These are phyloP conservation scores for Ostrea edulis DNA, from an alignment of 1,140 invertebrate genomes.

Conservation along the genomic window DNA sequence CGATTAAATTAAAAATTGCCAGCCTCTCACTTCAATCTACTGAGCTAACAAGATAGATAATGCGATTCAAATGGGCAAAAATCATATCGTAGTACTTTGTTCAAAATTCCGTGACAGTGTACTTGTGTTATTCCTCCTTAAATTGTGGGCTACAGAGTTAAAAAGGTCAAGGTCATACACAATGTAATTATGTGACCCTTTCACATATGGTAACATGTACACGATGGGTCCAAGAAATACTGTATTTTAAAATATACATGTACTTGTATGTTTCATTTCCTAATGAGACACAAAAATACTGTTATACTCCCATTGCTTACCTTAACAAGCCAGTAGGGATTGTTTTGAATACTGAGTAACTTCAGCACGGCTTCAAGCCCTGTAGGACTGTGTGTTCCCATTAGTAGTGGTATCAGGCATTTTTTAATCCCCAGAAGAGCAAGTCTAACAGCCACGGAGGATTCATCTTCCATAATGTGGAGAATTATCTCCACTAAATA, in stretches of 20 bases:
- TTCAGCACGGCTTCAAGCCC: conserved; percentile 82
- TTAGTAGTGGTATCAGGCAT: conserved; percentile 84
- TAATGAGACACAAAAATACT: no score
- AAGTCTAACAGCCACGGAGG: conserved; percentile 77
- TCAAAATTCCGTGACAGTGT: no score
- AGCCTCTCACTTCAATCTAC: background rate
- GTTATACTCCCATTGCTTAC: conserved; percentile 78
- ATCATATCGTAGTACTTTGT: no score
- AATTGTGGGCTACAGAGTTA: no score
- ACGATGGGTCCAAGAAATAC: no score
- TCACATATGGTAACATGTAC: no score
- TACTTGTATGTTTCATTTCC: no score
- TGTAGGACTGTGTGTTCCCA: conserved; percentile 77
- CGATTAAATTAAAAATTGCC: no score
- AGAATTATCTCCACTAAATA: conserved; percentile 72
- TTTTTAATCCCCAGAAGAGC: conserved; percentile 65
- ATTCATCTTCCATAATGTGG: conserved; percentile 75
- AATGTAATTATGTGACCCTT: no score
- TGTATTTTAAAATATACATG: no score
- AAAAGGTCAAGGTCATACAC: no score
- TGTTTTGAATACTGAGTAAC: conserved; percentile 84
- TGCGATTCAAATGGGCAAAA: background rate
- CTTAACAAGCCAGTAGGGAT: conserved; percentile 93
- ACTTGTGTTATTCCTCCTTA: no score
- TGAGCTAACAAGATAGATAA: background rate